Evolutionary conservation across 2,113 vertebrate species (phyloP).

Genomic region (Sterrhoptilus dennistouni): DNA sequence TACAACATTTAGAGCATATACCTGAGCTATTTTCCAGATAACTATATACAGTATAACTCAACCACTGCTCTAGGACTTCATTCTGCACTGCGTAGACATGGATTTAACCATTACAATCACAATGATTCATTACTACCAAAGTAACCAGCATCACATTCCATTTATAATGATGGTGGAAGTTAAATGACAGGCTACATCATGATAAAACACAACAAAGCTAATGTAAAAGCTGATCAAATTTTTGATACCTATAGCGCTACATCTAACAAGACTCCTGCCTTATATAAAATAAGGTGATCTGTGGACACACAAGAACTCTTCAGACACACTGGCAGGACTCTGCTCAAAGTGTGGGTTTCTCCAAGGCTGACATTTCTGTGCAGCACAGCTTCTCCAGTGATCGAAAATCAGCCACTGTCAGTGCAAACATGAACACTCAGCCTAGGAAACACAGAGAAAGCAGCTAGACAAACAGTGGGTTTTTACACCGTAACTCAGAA

Average conservation of each 20-base stretch:
- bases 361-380: not conserved
- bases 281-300: not conserved
- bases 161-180: not conserved
- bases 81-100: not conserved
- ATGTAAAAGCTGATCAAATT: not conserved
- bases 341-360: not conserved
- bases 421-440: not conserved
- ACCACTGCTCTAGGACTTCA: not conserved
- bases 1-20: not conserved
- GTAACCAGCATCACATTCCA: not conserved
- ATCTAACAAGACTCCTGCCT: not conserved
- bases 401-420: not conserved
- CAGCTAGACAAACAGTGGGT: not conserved
- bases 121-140: not conserved
- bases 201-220: not conserved
- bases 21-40: not conserved
- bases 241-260: not conserved
- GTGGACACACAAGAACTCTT: not conserved
- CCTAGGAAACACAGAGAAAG: not conserved
- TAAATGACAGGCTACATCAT: not conserved
- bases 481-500: not conserved
- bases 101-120: not conserved
- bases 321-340: not conserved
- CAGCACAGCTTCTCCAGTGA: not conserved
- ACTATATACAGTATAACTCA: not conserved